Conservation (phyloP, 2,113 vertebrate species). For the Silurus glanis region DNA sequence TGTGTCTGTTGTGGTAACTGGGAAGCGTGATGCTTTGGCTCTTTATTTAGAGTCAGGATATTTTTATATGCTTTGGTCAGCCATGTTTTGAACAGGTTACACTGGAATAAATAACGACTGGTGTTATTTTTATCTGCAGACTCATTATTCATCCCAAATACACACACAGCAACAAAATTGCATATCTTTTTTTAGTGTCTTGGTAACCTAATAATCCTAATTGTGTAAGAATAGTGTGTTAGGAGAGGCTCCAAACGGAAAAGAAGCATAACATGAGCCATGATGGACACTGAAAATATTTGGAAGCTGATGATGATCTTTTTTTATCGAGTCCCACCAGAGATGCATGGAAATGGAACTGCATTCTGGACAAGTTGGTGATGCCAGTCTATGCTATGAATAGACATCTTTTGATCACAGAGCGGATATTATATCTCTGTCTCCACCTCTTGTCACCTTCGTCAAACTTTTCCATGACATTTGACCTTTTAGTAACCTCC, state of each 20-base stretch:
- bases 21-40: background rate
- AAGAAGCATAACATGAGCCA: background rate
- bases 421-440: slow-evolving; percentile 30
- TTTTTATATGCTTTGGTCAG: slow-evolving; percentile 15
- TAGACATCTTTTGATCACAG: slow-evolving; percentile 34
- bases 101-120: background rate
- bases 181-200: background rate
- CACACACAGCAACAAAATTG: background rate
- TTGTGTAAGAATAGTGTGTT: background rate
- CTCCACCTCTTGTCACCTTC: background rate
- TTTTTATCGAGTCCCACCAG: slow-evolving; percentile 40
- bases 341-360: slow-evolving; percentile 41
- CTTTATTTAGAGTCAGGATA: slow-evolving; percentile 28
- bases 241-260: background rate
- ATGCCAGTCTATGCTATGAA: slow-evolving; percentile 40
- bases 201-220: background rate
- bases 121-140: slow-evolving; percentile 13
- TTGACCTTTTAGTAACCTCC: slow-evolving; percentile 19
- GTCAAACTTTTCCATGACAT: slow-evolving; percentile 11
- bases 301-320: slow-evolving; percentile 26
- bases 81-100: slow-evolving; percentile 4
- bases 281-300: slow-evolving; percentile 29
- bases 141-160: background rate
- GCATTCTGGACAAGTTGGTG: slow-evolving; percentile 42
- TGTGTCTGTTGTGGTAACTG: background rate